phyloP scores from a whole-genome alignment of 2,797 vertebrate species.

The Acanthiza pusilla region DNA sequence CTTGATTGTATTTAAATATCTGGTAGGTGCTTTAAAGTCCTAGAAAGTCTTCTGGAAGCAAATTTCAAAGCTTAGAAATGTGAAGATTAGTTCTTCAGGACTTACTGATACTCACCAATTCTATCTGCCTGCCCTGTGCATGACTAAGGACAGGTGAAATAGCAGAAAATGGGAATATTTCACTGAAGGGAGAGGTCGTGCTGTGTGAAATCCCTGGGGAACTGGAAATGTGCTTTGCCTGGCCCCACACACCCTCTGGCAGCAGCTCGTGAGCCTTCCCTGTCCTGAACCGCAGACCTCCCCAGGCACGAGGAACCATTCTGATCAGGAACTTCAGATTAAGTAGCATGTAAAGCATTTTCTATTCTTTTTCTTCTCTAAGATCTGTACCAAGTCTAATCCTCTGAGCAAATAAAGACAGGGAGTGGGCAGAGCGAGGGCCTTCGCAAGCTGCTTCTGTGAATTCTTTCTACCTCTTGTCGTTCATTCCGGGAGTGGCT shows the following conservation, averaged over 20 bases:
- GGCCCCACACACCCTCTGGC: not conserved
- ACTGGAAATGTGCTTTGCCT: not conserved
- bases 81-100: not conserved
- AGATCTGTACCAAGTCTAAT: not conserved
- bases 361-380: not conserved
- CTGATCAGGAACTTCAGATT: not conserved
- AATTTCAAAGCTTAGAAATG: not conserved
- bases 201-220: not conserved
- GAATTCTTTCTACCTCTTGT: constrained; percentile 37
- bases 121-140: not conserved
- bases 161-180: not conserved
- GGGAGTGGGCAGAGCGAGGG: not conserved
- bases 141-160: not conserved
- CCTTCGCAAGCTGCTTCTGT: not conserved
- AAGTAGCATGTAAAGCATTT: not conserved
- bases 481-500: fast-evolving
- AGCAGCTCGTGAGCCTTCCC: not conserved
- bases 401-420: not conserved
- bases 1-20: not conserved
- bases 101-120: not conserved
- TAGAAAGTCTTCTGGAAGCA: not conserved
- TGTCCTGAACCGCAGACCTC: not conserved
- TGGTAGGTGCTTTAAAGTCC: not conserved
- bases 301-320: not conserved
- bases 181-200: not conserved